Percentiles rank a stretch among this genome's conserved stretches.
These are phyloP conservation scores for Drosophila sordidapex DNA, from an alignment of 2,888 invertebrate genomes.

Conservation along the genomic window DNA sequence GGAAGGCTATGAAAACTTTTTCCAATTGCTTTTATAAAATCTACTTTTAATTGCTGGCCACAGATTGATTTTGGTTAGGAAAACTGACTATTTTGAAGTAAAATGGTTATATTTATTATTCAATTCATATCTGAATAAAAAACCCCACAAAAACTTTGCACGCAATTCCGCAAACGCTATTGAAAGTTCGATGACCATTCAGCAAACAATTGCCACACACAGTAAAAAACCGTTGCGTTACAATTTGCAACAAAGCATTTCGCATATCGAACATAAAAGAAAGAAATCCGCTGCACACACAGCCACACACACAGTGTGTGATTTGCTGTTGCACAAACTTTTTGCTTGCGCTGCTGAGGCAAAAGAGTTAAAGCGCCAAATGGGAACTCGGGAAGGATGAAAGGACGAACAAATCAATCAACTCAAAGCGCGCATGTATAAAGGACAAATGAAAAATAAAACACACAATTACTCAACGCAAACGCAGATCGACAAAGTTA, in stretches of 20 bases:
- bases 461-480: slow-evolving; percentile 11
- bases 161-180: slow-evolving; percentile 58
- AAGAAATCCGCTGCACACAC: slow-evolving; percentile 14
- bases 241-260: slow-evolving; percentile 52
- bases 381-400: slow-evolving; percentile 1
- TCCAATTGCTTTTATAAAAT: slow-evolving; percentile 17
- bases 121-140: slow-evolving; percentile 26
- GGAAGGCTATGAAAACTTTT: not conserved
- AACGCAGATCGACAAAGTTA: slow-evolving; percentile 30
- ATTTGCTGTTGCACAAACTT: slow-evolving; percentile 49
- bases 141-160: slow-evolving; percentile 50
- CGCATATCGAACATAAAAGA: slow-evolving; percentile 5
- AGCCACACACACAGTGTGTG: slow-evolving; percentile 18
- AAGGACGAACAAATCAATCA: slow-evolving; percentile 56
- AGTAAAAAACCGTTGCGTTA: slow-evolving; percentile 40
- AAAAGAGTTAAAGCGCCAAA: slow-evolving; percentile 61
- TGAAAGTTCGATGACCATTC: slow-evolving; percentile 64
- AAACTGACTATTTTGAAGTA: slow-evolving; percentile 8
- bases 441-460: slow-evolving; percentile 48
- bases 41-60: slow-evolving; percentile 26
- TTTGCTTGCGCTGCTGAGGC: slow-evolving; percentile 35
- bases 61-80: slow-evolving; percentile 16
- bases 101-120: slow-evolving; percentile 49
- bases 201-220: slow-evolving; percentile 38
- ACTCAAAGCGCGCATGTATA: slow-evolving; percentile 42